A percentile compares a stretch with the other conserved stretches of the same genome.
Conservation (phyloP, 2,113 vertebrate genomes). For the Oryzias woworae region DNA sequence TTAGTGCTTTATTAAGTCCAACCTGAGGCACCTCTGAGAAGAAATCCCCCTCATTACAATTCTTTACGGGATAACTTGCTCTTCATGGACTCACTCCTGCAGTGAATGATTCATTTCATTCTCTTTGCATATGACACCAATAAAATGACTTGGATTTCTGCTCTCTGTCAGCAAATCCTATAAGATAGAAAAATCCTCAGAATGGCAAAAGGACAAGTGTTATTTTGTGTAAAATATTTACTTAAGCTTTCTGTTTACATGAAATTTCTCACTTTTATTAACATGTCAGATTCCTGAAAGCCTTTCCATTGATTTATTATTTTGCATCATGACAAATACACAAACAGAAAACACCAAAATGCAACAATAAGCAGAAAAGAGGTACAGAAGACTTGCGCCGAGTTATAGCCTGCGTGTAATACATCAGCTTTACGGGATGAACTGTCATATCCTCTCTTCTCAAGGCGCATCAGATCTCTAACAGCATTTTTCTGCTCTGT, state of each 20-base stretch:
- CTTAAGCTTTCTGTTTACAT: constrained; percentile 4
- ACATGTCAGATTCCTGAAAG: constrained; percentile 18
- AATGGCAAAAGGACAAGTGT: not conserved
- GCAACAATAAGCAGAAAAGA: constrained; percentile 34
- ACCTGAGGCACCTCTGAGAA: constrained; percentile 25
- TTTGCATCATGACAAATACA: constrained; percentile 20
- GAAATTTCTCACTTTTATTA: constrained; percentile 1
- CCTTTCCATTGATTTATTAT: constrained; percentile 40
- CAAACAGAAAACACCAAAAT: constrained; percentile 19
- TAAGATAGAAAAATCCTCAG: constrained; percentile 1
- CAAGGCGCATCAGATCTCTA: constrained; percentile 21
- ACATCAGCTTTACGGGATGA: constrained; percentile 48
- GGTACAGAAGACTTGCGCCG: constrained; percentile 21
- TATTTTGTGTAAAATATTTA: constrained; percentile 21
- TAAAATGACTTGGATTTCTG: not conserved
- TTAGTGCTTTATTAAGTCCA: constrained; percentile 14
- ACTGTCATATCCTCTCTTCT: constrained; percentile 37
- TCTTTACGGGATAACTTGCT: constrained; percentile 38
- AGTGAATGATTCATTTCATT: constrained; percentile 1
- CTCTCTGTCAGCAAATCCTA: not conserved
- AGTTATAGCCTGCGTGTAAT: constrained; percentile 34
- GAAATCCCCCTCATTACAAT: constrained; percentile 20
- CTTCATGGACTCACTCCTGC: constrained; percentile 3
- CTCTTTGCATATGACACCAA: constrained; percentile 2
- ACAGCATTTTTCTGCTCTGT: constrained; percentile 14